Base-by-base conservation (phyloP, 1,140 invertebrate genomes). In the Drosophila ficusphila region DNA sequence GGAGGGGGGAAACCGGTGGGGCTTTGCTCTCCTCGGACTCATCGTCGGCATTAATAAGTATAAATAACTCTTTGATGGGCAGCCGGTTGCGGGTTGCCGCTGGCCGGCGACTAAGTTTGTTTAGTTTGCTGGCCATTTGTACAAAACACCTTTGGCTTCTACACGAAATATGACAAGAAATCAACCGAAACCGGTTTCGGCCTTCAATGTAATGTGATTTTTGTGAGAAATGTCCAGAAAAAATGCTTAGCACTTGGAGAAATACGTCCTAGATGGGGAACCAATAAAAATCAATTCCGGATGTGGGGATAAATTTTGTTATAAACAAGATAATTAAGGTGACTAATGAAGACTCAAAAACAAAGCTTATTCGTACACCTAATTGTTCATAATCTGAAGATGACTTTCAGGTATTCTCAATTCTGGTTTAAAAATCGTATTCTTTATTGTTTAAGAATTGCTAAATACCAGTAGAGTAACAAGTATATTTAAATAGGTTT, bases 111-210 rank as follows among this genome's bases (percentile, higher is more conserved):
- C 53, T 61, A 42, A 33, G 56, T 62, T 83, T 86, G 79, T 78
- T 83, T 67, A 75, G 73, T 54, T 79, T 79, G 76, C 61, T 86
- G 81, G 52, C 71, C 79, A 76, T 85, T 85, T 85, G 70, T 75
- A 79, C 71, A 73, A 85, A 83, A 85, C 79, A 85, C 75, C 81
- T 71, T 71, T 60, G 49, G 71, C 79, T 73, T 58, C 79, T 68
- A 75, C 54, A 68, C 75, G 64, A 57, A 69, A 76, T 74, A 75
- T 75, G 72, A 75, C 72, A 71, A 75, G 67, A 85, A 78, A 62
- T 76, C 77, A 62, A 52, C 56, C 48, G 58, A 81, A 86, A 81
- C 81, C 62, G 82, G 72, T 88, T 88, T 58, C 29, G 9, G 33
- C 51, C 41, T 52, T 72, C 31, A 31, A 36, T 64, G 51, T 65